phyloP scores from a whole-genome alignment of 2,113 vertebrate genomes.

The Electrona antarctica region DNA sequence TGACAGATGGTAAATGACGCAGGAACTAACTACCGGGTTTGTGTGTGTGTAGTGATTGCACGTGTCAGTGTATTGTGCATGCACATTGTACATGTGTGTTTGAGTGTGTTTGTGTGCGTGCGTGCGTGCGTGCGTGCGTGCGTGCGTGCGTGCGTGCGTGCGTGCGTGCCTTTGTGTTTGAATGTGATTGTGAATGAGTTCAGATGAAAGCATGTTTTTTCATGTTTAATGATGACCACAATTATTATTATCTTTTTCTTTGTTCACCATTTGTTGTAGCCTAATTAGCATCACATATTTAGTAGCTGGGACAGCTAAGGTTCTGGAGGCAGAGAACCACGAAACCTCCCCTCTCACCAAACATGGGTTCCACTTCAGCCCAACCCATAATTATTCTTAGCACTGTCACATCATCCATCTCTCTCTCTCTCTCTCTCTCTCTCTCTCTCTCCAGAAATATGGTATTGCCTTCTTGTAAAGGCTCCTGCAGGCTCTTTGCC shows the following conservation, averaged over 20 bases:
- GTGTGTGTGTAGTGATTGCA: slow-evolving; percentile 31
- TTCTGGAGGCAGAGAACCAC: too few relatives aligned
- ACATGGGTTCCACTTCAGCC: too few relatives aligned
- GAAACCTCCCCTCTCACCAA: too few relatives aligned
- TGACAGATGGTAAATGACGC: slow-evolving; percentile 78
- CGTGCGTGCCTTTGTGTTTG: background rate
- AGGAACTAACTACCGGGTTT: slow-evolving; percentile 70
- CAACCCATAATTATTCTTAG: too few relatives aligned
- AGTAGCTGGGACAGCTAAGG: too few relatives aligned
- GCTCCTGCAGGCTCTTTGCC: slow-evolving; percentile 41
- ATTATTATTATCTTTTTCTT: too few relatives aligned
- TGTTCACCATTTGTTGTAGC: too few relatives aligned
- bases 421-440: too few relatives aligned
- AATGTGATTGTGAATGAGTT: background rate
- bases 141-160: background rate
- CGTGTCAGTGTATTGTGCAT: slow-evolving; percentile 29
- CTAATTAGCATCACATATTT: too few relatives aligned
- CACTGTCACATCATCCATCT: too few relatives aligned
- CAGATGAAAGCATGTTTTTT: slow-evolving; percentile 4
- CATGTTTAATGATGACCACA: too few relatives aligned
- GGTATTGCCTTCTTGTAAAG: slow-evolving; percentile 50
- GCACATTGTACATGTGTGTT: slow-evolving; percentile 8
- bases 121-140: background rate
- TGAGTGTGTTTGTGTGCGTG: slow-evolving; percentile 30
- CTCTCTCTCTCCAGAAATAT: background rate